phyloP scores from a whole-genome alignment of 2,888 invertebrate genomes.

The Caenorhabditis drosophilae region DNA sequence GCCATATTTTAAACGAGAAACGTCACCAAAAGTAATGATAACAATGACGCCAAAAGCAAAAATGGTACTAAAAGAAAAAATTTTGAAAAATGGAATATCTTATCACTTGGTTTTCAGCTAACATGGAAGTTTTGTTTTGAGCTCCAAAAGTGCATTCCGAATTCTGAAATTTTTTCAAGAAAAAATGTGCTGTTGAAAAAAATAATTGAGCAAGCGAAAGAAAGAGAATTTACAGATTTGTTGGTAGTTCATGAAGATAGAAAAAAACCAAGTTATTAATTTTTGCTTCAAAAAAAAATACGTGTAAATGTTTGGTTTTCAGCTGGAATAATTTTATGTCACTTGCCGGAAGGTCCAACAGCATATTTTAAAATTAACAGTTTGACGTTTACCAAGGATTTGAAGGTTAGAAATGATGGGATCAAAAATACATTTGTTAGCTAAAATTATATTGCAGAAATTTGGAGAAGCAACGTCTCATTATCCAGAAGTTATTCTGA shows the following conservation, averaged over 20 bases:
- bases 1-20: conserved; percentile 82
- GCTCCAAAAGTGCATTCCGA: conserved; percentile 87
- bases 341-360: conserved; percentile 94
- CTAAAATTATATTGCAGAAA: conserved; percentile 67
- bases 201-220: conserved; percentile 80
- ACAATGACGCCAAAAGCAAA: conserved; percentile 92
- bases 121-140: conserved; percentile 85
- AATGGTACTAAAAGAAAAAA: conserved; percentile 68
- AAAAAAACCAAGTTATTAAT: conserved; percentile 79
- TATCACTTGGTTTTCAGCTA: conserved; percentile 40
- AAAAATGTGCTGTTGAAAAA: conserved; percentile 84
- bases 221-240: conserved; percentile 83
- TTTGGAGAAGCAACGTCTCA: conserved; percentile 81
- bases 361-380: conserved; percentile 92
- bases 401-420: conserved; percentile 73
- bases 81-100: neutral
- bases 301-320: conserved; percentile 17
- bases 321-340: conserved; percentile 89
- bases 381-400: conserved; percentile 85
- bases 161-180: conserved; percentile 84
- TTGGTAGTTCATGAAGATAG: conserved; percentile 92
- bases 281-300: conserved; percentile 1
- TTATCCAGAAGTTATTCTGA: conserved; percentile 91
- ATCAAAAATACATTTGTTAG: neutral
- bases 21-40: conserved; percentile 92